Evolutionary conservation across 2,113 vertebrate genomes (phyloP).

Genomic region (Mesoclemmys tuberculata): DNA sequence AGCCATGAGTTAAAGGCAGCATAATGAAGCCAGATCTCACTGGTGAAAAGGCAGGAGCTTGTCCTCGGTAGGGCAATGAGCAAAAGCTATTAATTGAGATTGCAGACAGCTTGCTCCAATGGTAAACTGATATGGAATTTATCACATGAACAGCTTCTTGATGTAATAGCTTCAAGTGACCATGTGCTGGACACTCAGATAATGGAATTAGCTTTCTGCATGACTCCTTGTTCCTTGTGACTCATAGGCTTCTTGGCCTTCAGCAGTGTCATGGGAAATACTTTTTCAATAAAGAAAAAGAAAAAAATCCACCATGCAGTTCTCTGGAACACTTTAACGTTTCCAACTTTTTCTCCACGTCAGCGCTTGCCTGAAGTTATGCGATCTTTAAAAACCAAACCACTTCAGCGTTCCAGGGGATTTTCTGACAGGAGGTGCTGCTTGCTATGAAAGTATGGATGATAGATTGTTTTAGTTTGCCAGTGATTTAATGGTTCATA

Average conservation of each 20-base stretch:
- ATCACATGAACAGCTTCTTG: slow-evolving; percentile 10
- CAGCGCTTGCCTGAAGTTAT: not conserved
- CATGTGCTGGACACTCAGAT: slow-evolving; percentile 17
- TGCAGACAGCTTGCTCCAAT: fast-evolving
- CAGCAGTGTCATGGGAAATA: slow-evolving; percentile 63
- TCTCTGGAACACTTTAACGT: not conserved
- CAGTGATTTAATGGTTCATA: not conserved
- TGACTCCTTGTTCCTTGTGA: slow-evolving; percentile 64
- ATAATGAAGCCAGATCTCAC: not conserved
- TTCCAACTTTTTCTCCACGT: not conserved
- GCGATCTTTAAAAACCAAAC: not conserved
- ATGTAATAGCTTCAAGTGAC: slow-evolving; percentile 13
- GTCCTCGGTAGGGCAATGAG: not conserved
- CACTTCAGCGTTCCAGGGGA: fast-evolving
- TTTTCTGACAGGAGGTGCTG: not conserved
- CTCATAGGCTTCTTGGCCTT: slow-evolving; percentile 57
- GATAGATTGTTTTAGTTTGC: not conserved
- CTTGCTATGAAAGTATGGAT: not conserved
- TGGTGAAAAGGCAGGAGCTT: not conserved
- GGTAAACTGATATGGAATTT: not conserved
- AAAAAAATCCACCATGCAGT: not conserved
- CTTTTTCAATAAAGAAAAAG: slow-evolving; percentile 57
- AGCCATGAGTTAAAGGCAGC: not conserved
- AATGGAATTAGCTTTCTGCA: slow-evolving; percentile 22
- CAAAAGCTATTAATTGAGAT: not conserved